Evolutionary conservation across 2,888 invertebrate species (phyloP).

Genomic region (Dioctria rufipes): DNA sequence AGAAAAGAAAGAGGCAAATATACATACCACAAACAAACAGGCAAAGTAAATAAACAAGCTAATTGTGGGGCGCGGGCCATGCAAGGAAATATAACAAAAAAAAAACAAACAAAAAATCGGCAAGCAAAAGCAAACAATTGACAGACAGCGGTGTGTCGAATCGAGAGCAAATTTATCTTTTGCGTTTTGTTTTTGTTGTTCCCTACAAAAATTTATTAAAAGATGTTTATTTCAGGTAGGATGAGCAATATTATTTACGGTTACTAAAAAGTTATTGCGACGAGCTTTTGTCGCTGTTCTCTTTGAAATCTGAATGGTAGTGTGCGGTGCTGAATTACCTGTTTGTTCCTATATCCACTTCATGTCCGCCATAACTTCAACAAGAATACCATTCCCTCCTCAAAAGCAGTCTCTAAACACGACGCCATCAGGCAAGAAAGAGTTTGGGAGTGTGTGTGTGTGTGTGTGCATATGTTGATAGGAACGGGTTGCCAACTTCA

Average conservation of each 20-base stretch:
- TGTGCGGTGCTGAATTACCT: background rate
- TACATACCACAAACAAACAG: background rate
- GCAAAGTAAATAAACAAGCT: background rate
- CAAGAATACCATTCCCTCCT: too few species aligned
- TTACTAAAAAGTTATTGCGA: background rate
- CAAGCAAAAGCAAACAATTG: background rate
- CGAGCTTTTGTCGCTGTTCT: background rate
- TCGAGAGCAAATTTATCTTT: background rate
- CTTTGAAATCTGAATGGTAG: background rate
- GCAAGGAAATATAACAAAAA: too few species aligned
- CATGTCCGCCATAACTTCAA: too few species aligned
- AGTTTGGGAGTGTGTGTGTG: too few species aligned
- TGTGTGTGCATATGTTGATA: too few species aligned
- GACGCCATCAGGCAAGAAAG: too few species aligned
- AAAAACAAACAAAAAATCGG: too few species aligned
- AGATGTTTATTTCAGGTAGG: background rate
- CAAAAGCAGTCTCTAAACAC: too few species aligned
- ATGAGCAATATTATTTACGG: background rate
- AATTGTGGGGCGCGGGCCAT: background rate
- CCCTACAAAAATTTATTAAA: background rate
- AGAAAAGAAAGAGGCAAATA: background rate
- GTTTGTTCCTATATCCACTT: background rate
- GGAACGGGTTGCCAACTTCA: too few species aligned
- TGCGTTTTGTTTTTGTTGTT: background rate
- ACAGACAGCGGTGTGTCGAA: background rate